Conservation (phyloP, 2,888 invertebrate genomes). For the Drosophila kambysellisi region DNA sequence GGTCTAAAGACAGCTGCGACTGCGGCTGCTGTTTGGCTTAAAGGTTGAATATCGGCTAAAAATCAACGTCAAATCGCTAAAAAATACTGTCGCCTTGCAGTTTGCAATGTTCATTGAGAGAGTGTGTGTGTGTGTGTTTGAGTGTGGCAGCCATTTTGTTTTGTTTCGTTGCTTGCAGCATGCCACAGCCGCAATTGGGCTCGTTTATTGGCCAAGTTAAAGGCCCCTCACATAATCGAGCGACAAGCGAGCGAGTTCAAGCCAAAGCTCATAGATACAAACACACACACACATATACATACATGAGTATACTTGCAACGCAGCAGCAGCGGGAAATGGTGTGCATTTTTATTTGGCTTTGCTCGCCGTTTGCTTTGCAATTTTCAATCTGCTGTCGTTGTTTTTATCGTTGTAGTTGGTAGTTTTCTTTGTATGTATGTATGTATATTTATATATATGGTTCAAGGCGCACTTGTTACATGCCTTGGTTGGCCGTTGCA, state of each 20-base stretch:
- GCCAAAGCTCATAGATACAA: slow-evolving; percentile 22
- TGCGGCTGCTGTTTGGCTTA: slow-evolving; percentile 32
- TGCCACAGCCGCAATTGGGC: slow-evolving; percentile 51
- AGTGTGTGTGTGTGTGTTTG: slow-evolving; percentile 9
- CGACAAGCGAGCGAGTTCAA: slow-evolving; percentile 38
- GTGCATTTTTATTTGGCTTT: slow-evolving; percentile 27
- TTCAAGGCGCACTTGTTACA: slow-evolving; percentile 75
- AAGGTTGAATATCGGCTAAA: slow-evolving; percentile 36
- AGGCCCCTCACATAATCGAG: slow-evolving; percentile 46
- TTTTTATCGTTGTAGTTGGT: not conserved
- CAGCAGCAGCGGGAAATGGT: slow-evolving; percentile 33
- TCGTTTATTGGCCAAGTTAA: slow-evolving; percentile 65
- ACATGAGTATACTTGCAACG: not conserved
- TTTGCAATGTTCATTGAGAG: slow-evolving; percentile 48
- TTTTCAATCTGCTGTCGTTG: slow-evolving; percentile 46
- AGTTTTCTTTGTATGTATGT: slow-evolving; percentile 1
- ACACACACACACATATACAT: not conserved
- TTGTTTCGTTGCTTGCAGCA: slow-evolving; percentile 58
- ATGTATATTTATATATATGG: slow-evolving; percentile 47
- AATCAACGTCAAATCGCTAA: slow-evolving; percentile 45
- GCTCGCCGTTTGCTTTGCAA: slow-evolving; percentile 36
- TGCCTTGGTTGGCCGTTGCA: slow-evolving; percentile 40
- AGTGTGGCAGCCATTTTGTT: slow-evolving; percentile 74
- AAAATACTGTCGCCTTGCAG: slow-evolving; percentile 63
- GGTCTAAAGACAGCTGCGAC: slow-evolving; percentile 53